Evolutionary conservation across 1,140 invertebrate genomes (phyloP).

Genomic region (Bathynomus jamesi): DNA sequence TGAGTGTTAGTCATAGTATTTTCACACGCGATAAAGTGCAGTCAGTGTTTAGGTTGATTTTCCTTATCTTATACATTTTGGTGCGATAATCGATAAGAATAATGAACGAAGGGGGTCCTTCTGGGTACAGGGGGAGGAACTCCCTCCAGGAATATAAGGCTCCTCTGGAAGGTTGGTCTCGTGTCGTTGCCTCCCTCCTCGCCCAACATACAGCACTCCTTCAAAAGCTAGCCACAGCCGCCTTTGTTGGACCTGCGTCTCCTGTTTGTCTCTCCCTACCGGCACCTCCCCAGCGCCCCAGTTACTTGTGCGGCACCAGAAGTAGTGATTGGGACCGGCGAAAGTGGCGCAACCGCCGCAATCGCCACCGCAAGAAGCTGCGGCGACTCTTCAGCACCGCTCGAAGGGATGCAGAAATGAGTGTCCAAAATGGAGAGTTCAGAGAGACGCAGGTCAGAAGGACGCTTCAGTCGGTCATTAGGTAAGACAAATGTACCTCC

Average conservation of each 20-base stretch:
- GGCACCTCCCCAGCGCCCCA: conserved; percentile 8
- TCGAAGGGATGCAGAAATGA: background rate
- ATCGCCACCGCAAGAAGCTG: conserved; percentile 28
- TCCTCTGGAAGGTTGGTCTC: conserved; percentile 19
- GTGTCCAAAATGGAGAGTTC: background rate
- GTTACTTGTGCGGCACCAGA: conserved; percentile 1
- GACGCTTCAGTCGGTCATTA: background rate
- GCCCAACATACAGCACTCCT: conserved; percentile 34
- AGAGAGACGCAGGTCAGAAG: background rate
- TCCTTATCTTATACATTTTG: no score
- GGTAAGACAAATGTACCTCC: background rate
- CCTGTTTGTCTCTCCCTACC: background rate
- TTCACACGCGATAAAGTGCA: no score
- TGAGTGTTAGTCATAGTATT: no score
- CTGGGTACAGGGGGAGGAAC: background rate
- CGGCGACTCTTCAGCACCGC: conserved; percentile 16
- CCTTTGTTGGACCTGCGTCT: background rate
- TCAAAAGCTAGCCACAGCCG: conserved; percentile 28
- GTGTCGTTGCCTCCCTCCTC: conserved; percentile 30
- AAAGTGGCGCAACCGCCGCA: conserved; percentile 31
- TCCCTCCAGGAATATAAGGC: background rate
- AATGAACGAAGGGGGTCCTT: background rate
- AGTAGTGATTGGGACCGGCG: conserved; percentile 23
- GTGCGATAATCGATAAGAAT: no score
- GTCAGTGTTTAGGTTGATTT: no score